Base-by-base conservation (phyloP, 2,888 invertebrate species). In the Eumacrocentrus americanus region DNA sequence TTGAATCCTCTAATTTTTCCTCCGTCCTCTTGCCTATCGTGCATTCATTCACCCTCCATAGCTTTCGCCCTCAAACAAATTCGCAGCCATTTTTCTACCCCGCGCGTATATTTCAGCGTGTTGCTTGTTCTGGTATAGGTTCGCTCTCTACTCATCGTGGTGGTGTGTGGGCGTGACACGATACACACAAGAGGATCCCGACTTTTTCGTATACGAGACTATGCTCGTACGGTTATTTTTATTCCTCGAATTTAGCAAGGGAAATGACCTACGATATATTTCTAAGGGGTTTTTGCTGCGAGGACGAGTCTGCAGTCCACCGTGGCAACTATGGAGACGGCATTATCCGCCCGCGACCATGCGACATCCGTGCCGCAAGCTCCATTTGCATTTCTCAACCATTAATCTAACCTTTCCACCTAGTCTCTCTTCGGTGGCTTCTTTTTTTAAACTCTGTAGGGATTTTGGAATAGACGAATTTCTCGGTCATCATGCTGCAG, bases 241-340 rank as follows among this genome's bases (percentile, higher is more conserved):
- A 46, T 51, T 68, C 67, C 70, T 68, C 71, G 72, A 76, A 72
- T 77, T 78, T 77, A 78, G 76, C 77, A 77, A 78, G 77, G 77
- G 77, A 78, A 78, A 78, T 78, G 75, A 76, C 77, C 77, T 77
- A 75, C 77, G 78, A 78, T 78, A 78, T 78, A 77, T 77, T 78
- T 78, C 75, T 76, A 77, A 78, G 76, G 76, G 70, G 73, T 77
- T 69, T 67, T 72, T 70, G 70, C 54, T 46, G 12, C 50, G 59
- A 61, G 58, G 58, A 67, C 60, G 65, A 59, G 48, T 50, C 16
- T 29, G 25, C 48, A 60, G 59, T 58, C 61, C 62, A 58, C 61
- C 58, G 34, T 44, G 42, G 34, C 54, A 35, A 55, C 40, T 50
- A 54, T 42, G 54, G 54, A 60, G 54, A 55, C 54, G 50, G 37